Percentiles rank a stretch among this genome's conserved stretches.
Evolutionary conservation across 2,113 vertebrate species (phyloP).

Genomic region (Syrmaticus mikado): DNA sequence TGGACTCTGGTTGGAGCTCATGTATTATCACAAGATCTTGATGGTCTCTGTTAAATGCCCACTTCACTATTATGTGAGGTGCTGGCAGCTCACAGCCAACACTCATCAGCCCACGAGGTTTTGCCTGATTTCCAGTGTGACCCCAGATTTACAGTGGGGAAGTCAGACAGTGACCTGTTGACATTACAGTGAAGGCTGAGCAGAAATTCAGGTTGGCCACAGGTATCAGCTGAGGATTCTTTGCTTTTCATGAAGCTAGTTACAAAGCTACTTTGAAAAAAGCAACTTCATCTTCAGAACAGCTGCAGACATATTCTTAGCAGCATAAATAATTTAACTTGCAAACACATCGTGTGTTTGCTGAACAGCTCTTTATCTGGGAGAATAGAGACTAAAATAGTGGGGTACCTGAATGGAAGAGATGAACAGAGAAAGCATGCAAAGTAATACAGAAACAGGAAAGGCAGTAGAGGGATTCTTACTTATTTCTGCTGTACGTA

Average conservation of each 20-base stretch:
- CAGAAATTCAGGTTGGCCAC: background rate
- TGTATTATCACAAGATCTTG: background rate
- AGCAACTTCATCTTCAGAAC: background rate
- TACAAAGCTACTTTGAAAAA: background rate
- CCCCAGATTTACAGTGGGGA: background rate
- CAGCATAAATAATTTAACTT: background rate
- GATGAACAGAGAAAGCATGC: background rate
- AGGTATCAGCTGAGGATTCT: background rate
- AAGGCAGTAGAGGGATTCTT: background rate
- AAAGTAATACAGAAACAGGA: background rate
- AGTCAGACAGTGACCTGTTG: background rate
- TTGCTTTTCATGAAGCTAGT: background rate
- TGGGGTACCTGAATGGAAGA: background rate
- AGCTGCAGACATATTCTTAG: background rate
- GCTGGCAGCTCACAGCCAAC: background rate
- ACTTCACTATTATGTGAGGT: background rate
- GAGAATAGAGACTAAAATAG: background rate
- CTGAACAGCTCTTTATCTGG: background rate
- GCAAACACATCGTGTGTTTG: background rate
- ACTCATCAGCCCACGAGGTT: rapidly evolving
- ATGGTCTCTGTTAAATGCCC: background rate
- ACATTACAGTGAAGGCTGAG: background rate
- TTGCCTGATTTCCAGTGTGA: background rate
- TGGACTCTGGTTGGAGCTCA: background rate
- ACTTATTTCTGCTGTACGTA: background rate